phyloP scores from a whole-genome alignment of 2,888 invertebrate species.

The Plusia festucae region DNA sequence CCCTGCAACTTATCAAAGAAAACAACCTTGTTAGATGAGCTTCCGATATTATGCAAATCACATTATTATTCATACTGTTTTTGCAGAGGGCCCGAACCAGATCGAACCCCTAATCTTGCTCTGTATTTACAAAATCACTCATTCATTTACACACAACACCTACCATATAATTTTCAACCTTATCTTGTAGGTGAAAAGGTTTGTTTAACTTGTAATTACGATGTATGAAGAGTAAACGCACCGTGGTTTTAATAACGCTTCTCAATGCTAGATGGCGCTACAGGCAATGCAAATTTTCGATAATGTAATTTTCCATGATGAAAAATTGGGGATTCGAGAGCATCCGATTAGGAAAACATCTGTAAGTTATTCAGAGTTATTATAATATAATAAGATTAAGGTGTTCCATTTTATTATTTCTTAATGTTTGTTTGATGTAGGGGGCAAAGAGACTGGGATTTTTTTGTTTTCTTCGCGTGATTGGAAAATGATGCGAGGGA shows the following conservation, averaged over 20 bases:
- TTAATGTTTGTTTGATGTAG: slow-evolving; percentile 84
- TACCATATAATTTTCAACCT: slow-evolving; percentile 59
- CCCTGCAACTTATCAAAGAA: slow-evolving; percentile 80
- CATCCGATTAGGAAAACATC: slow-evolving; percentile 87
- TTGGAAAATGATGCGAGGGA: slow-evolving; percentile 67
- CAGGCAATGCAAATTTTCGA: slow-evolving; percentile 86
- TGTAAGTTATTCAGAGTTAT: slow-evolving; percentile 85
- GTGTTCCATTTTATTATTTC: slow-evolving; percentile 81
- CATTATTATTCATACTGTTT: slow-evolving; percentile 89
- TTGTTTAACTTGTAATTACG: slow-evolving; percentile 21
- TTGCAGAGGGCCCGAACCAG: slow-evolving; percentile 82
- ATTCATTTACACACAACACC: slow-evolving; percentile 47
- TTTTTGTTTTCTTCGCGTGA: slow-evolving; percentile 58
- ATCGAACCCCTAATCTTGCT: slow-evolving; percentile 83
- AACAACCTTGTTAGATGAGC: slow-evolving; percentile 81
- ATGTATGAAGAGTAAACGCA: slow-evolving; percentile 40
- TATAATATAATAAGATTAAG: slow-evolving; percentile 87
- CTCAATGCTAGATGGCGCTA: slow-evolving; percentile 84
- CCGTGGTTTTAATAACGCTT: slow-evolving; percentile 68
- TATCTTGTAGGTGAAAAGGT: slow-evolving; percentile 30
- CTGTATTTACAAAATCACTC: slow-evolving; percentile 68
- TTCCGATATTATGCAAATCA: slow-evolving; percentile 86
- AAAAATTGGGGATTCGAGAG: slow-evolving; percentile 83
- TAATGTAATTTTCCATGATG: slow-evolving; percentile 85
- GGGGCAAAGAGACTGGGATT: slow-evolving; percentile 52